phyloP scores from a whole-genome alignment of 2,113 vertebrate species.

The Stigmatopora argus region DNA sequence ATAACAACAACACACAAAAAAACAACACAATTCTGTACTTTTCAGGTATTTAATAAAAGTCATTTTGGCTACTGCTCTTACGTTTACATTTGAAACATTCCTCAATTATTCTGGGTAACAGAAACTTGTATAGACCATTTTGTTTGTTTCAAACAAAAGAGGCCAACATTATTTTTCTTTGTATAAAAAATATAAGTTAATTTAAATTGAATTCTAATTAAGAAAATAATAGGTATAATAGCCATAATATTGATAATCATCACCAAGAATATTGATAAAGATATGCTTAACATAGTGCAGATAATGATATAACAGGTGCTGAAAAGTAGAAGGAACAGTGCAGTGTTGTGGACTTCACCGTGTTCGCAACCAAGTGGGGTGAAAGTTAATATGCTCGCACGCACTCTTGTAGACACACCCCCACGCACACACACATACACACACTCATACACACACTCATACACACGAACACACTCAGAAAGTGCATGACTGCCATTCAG shows the following conservation, averaged over 20 bases:
- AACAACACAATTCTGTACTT: slow-evolving; percentile 23
- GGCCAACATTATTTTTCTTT: slow-evolving; percentile 70
- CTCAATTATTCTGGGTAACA: slow-evolving; percentile 70
- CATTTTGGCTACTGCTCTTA: slow-evolving; percentile 72
- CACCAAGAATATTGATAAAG: slow-evolving; percentile 57
- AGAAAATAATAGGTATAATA: slow-evolving; percentile 77
- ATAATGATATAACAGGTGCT: slow-evolving; percentile 70
- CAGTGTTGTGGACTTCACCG: slow-evolving; percentile 62
- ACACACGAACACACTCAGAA: slow-evolving; percentile 49
- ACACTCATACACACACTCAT: slow-evolving; percentile 18
- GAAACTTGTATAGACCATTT: slow-evolving; percentile 68
- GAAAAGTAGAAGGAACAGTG: slow-evolving; percentile 65
- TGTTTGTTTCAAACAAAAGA: slow-evolving; percentile 73
- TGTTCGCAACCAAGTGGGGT: slow-evolving; percentile 38
- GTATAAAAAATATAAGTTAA: slow-evolving; percentile 85
- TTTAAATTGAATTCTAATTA: slow-evolving; percentile 79
- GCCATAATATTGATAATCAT: slow-evolving; percentile 59
- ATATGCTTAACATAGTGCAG: slow-evolving; percentile 79
- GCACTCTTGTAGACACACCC: not conserved
- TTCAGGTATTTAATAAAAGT: slow-evolving; percentile 77
- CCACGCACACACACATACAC: slow-evolving; percentile 3
- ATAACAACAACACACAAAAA: not conserved
- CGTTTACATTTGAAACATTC: slow-evolving; percentile 75
- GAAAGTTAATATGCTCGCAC: slow-evolving; percentile 23
- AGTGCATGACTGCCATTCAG: slow-evolving; percentile 67